Evolutionary conservation across 2,113 vertebrate genomes (phyloP).

Genomic region (Lophius piscatorius): DNA sequence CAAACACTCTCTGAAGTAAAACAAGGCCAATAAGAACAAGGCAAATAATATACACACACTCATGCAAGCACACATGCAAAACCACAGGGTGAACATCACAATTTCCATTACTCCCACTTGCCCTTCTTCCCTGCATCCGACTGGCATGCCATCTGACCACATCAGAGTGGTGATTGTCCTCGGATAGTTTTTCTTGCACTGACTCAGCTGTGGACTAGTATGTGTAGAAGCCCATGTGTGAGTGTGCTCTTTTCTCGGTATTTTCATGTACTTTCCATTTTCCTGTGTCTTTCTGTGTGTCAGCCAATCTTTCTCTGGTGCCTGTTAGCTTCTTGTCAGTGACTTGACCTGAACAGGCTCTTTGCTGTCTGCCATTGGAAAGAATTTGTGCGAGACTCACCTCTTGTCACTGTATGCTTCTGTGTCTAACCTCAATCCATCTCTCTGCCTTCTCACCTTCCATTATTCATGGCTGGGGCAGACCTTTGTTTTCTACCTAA

Average conservation of each 20-base stretch:
- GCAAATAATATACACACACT: conserved; percentile 27
- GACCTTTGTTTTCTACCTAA: conserved; percentile 75
- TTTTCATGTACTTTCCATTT: neutral
- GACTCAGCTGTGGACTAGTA: conserved; percentile 14
- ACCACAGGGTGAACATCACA: conserved; percentile 37
- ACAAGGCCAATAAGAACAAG: conserved; percentile 62
- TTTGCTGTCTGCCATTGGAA: conserved; percentile 47
- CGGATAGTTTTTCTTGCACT: conserved; percentile 21
- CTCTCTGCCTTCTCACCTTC: conserved; percentile 63
- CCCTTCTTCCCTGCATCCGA: conserved; percentile 46
- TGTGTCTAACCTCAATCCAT: conserved; percentile 61
- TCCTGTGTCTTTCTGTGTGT: conserved; percentile 3
- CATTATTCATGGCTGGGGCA: conserved; percentile 75
- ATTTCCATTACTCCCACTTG: conserved; percentile 58
- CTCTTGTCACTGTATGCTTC: conserved; percentile 54
- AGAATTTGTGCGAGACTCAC: conserved; percentile 47
- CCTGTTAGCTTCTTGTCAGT: conserved; percentile 44
- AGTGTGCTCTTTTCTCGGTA: neutral
- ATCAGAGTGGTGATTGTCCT: conserved; percentile 26
- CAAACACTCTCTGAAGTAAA: conserved; percentile 65
- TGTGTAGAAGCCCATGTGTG: neutral
- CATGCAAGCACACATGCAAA: neutral
- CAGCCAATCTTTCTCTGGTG: conserved; percentile 16
- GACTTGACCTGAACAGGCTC: conserved; percentile 42
- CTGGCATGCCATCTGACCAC: conserved; percentile 58